Evolutionary conservation across 2,113 vertebrate genomes (phyloP).

Genomic region (Platanista minor): DNA sequence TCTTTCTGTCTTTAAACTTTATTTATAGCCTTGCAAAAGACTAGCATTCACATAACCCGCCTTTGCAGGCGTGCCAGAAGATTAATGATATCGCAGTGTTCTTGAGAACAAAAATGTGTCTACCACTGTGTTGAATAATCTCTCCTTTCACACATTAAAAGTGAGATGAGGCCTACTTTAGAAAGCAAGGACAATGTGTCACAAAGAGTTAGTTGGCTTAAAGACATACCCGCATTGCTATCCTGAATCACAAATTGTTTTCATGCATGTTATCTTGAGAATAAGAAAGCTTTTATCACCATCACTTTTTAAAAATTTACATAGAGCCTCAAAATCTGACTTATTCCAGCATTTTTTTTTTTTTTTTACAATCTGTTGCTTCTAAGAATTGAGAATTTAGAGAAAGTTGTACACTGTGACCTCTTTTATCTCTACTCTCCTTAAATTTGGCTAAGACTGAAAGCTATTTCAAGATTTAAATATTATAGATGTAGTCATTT

Average conservation of each 20-base stretch:
- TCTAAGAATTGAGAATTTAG: slow-evolving; percentile 59
- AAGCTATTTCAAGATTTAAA: slow-evolving; percentile 30
- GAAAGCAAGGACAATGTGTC: slow-evolving; percentile 72
- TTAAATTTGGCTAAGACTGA: slow-evolving; percentile 30
- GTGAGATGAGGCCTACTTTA: slow-evolving; percentile 69
- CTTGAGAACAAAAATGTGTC: slow-evolving; percentile 81
- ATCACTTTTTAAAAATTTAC: slow-evolving; percentile 57
- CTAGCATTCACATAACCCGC: slow-evolving; percentile 78
- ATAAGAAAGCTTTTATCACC: slow-evolving; percentile 69
- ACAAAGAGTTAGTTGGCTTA: slow-evolving; percentile 51
- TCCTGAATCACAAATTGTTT: slow-evolving; percentile 68
- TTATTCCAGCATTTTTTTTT: slow-evolving; percentile 57
- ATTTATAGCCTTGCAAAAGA: slow-evolving; percentile 82
- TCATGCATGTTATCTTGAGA: slow-evolving; percentile 50
- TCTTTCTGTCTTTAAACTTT: slow-evolving; percentile 82
- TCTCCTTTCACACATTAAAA: slow-evolving; percentile 75
- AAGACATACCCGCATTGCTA: slow-evolving; percentile 61
- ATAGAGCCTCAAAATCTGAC: slow-evolving; percentile 68
- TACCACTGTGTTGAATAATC: slow-evolving; percentile 79
- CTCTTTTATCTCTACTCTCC: slow-evolving; percentile 41
- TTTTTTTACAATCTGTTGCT: slow-evolving; percentile 63
- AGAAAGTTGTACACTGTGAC: slow-evolving; percentile 41
- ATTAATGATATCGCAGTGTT: slow-evolving; percentile 81
- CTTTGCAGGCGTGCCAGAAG: slow-evolving; percentile 80
- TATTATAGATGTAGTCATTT: not conserved